phyloP scores from a whole-genome alignment of 1,140 invertebrate species.

The Drosophila tani region DNA sequence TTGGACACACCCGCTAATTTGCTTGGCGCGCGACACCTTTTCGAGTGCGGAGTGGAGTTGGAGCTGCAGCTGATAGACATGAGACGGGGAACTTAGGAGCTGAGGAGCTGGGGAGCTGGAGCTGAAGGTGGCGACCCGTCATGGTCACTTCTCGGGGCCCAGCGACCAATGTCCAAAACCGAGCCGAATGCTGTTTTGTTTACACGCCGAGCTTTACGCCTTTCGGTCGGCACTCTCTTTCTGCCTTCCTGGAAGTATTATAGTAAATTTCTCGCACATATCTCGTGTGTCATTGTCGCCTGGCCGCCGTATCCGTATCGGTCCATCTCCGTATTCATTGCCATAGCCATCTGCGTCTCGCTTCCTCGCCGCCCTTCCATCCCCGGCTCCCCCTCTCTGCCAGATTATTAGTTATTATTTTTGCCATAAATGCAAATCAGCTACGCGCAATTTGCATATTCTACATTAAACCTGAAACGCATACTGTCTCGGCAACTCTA shows the following conservation, averaged over 20 bases:
- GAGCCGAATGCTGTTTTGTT: conserved; percentile 61
- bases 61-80: not conserved
- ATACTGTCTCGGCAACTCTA: conserved; percentile 36
- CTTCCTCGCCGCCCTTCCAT: conserved; percentile 11
- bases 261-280: conserved; percentile 82
- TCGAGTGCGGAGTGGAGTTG: conserved; percentile 10
- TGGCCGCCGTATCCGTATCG: conserved; percentile 27
- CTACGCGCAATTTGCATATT: conserved; percentile 80
- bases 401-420: conserved; percentile 82
- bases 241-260: conserved; percentile 80
- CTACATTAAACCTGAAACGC: conserved; percentile 70
- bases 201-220: conserved; percentile 45
- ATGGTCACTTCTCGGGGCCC: conserved; percentile 69
- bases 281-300: conserved; percentile 68
- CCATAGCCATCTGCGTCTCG: conserved; percentile 34
- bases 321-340: conserved; percentile 13
- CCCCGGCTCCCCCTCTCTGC: conserved; percentile 27
- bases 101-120: conserved; percentile 14
- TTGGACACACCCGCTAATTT: conserved; percentile 81
- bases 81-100: not conserved
- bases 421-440: conserved; percentile 82
- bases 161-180: conserved; percentile 50
- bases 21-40: conserved; percentile 79
- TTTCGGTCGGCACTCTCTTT: conserved; percentile 60
- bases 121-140: conserved; percentile 52